phyloP scores from a whole-genome alignment of 2,113 vertebrate species.

The Notarius lentiginosus region DNA sequence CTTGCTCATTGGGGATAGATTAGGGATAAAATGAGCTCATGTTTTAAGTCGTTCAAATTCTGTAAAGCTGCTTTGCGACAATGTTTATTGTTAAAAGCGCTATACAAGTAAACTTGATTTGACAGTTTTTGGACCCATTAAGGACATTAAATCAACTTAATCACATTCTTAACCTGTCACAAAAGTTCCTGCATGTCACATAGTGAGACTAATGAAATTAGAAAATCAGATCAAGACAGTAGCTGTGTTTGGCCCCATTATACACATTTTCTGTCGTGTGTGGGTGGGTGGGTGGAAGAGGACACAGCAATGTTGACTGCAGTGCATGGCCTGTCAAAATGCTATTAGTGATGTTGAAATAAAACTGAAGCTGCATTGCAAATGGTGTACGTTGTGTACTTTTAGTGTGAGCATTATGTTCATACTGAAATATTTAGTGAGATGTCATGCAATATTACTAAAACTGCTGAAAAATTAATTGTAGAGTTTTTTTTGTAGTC shows the following conservation, averaged over 20 bases:
- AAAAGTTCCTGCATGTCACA: constrained; percentile 12
- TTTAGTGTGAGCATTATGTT: background rate
- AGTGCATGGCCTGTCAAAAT: constrained; percentile 27
- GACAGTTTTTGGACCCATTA: constrained; percentile 50
- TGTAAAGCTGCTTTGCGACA: too few relatives aligned
- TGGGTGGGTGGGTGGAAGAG: background rate
- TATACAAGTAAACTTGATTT: too few relatives aligned
- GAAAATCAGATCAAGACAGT: constrained; percentile 44
- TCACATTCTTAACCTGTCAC: constrained; percentile 36
- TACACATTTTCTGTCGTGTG: constrained; percentile 55
- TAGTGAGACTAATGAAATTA: constrained; percentile 54
- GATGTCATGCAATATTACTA: constrained; percentile 12
- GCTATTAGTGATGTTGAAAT: constrained; percentile 25
- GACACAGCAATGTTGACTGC: background rate
- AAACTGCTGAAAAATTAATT: constrained; percentile 4
- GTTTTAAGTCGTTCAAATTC: too few relatives aligned
- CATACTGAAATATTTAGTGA: constrained; percentile 12
- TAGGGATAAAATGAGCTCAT: too few relatives aligned
- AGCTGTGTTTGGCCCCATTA: constrained; percentile 47
- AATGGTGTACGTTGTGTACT: constrained; percentile 14
- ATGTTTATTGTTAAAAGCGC: constrained; percentile 40
- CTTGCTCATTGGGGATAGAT: too few relatives aligned
- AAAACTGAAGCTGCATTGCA: background rate
- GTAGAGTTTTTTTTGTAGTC: background rate
- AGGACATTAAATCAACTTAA: constrained; percentile 41